phyloP scores from a whole-genome alignment of 2,113 vertebrate genomes.

The Cairina moschata region DNA sequence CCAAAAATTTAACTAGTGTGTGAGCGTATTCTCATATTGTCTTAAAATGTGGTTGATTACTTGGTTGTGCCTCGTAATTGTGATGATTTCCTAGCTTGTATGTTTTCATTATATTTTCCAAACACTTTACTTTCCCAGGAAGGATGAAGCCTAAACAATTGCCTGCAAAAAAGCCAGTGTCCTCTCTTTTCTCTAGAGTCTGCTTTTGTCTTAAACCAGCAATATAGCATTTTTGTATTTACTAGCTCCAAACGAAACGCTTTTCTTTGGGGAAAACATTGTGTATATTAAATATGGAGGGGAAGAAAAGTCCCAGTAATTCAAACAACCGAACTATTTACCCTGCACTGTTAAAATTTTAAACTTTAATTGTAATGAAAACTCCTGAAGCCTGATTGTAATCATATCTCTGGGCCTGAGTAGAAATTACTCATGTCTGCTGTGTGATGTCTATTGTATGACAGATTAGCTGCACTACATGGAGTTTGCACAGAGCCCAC shows the following conservation, averaged over 20 bases:
- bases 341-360: background rate
- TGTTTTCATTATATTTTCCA: background rate
- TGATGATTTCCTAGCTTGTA: background rate
- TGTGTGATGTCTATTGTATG: background rate
- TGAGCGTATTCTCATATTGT: background rate
- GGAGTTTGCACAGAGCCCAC: background rate
- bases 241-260: background rate
- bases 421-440: accelerated
- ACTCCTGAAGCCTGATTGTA: background rate
- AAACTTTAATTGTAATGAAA: background rate
- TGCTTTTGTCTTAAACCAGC: background rate
- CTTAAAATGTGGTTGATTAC: background rate
- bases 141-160: background rate
- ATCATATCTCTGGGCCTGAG: background rate
- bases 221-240: background rate
- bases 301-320: background rate
- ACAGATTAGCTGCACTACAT: background rate
- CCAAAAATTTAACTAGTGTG: background rate
- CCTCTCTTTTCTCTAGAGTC: background rate
- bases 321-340: background rate
- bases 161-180: background rate
- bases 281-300: background rate
- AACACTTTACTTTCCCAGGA: background rate
- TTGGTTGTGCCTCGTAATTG: background rate
- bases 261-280: background rate